Conservation (phyloP, 2,797 vertebrate genomes). For the Jordanella pulchra region DNA sequence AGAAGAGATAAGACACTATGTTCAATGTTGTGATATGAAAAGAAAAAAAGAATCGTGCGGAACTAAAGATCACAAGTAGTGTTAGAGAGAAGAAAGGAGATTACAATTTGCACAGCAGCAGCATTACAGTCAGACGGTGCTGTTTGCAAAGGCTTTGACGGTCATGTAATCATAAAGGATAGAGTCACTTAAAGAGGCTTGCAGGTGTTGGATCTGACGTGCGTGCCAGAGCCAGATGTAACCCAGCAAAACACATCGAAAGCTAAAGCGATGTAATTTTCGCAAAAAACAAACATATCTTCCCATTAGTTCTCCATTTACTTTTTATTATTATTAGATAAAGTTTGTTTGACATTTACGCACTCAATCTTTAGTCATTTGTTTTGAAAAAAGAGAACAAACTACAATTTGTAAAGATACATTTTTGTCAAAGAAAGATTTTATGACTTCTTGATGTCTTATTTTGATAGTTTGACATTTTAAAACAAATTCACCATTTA, state of each 20-base stretch:
- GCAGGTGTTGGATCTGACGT: slow-evolving; percentile 81
- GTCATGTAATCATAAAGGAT: slow-evolving; percentile 77
- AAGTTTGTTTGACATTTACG: slow-evolving; percentile 53
- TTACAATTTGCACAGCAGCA: slow-evolving; percentile 39
- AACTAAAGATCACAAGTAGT: slow-evolving; percentile 64
- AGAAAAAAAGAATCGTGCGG: slow-evolving; percentile 31
- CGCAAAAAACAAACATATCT: too few relatives aligned
- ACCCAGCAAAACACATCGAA: slow-evolving; percentile 55
- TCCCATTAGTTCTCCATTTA: background rate
- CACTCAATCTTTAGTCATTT: slow-evolving; percentile 36
- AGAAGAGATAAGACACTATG: slow-evolving; percentile 70
- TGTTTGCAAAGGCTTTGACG: slow-evolving; percentile 74
- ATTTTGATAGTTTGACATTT: background rate
- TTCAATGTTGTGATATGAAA: slow-evolving; percentile 52
- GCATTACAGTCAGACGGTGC: slow-evolving; percentile 56
- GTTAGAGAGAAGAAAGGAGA: slow-evolving; percentile 49
- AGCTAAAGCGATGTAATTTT: slow-evolving; percentile 29
- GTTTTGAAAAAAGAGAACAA: background rate
- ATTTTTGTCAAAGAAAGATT: background rate
- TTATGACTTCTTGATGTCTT: background rate
- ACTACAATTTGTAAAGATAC: slow-evolving; percentile 1
- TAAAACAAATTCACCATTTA: slow-evolving; percentile 12
- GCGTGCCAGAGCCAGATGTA: slow-evolving; percentile 70
- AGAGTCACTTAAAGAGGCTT: slow-evolving; percentile 74
- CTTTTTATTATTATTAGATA: slow-evolving; percentile 19